These are phyloP conservation scores for Uropetala carovei DNA, from an alignment of 2,888 invertebrate genomes.

Conservation along the genomic window DNA sequence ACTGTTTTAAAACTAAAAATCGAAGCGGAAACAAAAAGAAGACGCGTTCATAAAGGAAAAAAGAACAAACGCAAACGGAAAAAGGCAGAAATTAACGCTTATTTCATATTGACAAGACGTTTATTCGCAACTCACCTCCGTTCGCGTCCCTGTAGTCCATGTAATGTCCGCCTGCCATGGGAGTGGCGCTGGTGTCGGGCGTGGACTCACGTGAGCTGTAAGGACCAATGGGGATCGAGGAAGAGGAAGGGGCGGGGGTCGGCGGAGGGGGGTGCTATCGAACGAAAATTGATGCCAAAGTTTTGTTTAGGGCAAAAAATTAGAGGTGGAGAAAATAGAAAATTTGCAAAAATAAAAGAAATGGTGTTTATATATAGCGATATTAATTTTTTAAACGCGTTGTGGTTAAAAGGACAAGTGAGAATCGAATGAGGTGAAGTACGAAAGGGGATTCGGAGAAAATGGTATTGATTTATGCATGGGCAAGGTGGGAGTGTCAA, in stretches of 20 bases:
- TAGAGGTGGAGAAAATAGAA: too few relatives aligned
- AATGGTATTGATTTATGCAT: too few relatives aligned
- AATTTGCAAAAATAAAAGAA: not conserved
- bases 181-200: conserved; percentile 87
- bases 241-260: conserved; percentile 75
- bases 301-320: too few relatives aligned
- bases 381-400: not conserved
- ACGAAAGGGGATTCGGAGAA: not conserved
- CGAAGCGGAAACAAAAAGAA: too few relatives aligned
- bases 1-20: too few relatives aligned
- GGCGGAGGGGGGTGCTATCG: conserved; percentile 29
- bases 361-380: not conserved
- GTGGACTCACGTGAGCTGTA: conserved; percentile 83
- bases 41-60: too few relatives aligned
- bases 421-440: not conserved
- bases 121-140: conserved; percentile 63
- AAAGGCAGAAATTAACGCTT: too few relatives aligned
- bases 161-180: conserved; percentile 63
- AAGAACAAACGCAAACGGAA: too few relatives aligned
- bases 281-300: too few relatives aligned
- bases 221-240: conserved; percentile 65
- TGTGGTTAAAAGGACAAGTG: not conserved
- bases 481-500: too few relatives aligned
- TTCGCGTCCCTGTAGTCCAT: conserved; percentile 64
- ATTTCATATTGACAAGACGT: not conserved